phyloP scores from a whole-genome alignment of 2,113 vertebrate genomes.

The Merops nubicus region DNA sequence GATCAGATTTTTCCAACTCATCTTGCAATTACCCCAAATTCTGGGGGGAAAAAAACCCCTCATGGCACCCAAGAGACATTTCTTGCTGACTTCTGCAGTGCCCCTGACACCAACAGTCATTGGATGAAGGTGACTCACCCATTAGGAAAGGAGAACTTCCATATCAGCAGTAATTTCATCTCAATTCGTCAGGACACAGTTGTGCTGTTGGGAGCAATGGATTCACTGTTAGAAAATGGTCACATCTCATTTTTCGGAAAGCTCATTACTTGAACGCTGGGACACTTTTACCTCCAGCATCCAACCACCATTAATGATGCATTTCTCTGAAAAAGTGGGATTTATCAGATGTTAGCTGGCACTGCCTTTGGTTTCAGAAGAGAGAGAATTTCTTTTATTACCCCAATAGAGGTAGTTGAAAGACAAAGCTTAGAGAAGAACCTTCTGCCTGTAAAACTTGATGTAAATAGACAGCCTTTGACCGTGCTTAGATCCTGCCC shows the following conservation, averaged over 20 bases:
- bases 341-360: background rate
- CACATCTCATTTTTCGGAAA: background rate
- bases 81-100: background rate
- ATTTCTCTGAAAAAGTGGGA: background rate
- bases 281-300: background rate
- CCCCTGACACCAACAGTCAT: background rate
- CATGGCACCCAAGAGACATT: background rate
- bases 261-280: background rate
- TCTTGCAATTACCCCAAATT: background rate
- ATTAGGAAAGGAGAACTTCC: background rate
- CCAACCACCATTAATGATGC: background rate
- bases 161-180: background rate
- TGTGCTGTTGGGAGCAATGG: background rate
- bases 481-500: fast-evolving
- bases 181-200: background rate
- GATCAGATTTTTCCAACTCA: no score
- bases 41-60: background rate
- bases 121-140: background rate
- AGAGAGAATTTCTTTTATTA: background rate
- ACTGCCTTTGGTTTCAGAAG: background rate
- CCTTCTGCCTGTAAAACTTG: background rate
- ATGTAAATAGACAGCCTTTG: background rate
- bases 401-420: background rate
- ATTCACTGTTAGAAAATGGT: background rate
- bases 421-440: background rate